These are phyloP conservation scores for Plectrocnemia conspersa DNA, from an alignment of 1,140 invertebrate species.

Conservation along the genomic window DNA sequence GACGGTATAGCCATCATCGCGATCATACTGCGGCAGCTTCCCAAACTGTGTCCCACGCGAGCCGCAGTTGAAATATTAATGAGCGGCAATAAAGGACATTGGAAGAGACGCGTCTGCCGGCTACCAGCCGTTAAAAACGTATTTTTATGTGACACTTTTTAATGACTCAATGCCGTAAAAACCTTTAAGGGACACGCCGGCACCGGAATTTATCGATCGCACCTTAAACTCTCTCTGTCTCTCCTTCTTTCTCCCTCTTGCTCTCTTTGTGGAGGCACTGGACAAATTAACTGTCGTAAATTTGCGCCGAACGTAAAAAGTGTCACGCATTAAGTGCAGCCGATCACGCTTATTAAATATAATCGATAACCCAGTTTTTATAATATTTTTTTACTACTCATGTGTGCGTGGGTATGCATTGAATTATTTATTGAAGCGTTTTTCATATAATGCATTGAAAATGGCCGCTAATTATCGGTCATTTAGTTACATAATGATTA, in stretches of 20 bases:
- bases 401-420: too few species aligned
- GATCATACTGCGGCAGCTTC: not conserved
- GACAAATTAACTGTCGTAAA: not conserved
- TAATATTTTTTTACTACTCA: too few species aligned
- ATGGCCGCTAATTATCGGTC: too few species aligned
- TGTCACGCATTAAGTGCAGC: too few species aligned
- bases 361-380: too few species aligned
- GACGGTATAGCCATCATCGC: not conserved
- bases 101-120: not conserved
- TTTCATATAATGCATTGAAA: too few species aligned
- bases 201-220: not conserved
- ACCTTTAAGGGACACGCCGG: not conserved
- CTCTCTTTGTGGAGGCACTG: not conserved
- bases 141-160: slow-evolving; percentile 29
- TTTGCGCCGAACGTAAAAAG: not conserved
- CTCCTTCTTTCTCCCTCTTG: not conserved
- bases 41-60: not conserved
- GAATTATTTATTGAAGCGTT: too few species aligned
- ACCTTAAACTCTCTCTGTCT: not conserved
- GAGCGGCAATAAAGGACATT: slow-evolving; percentile 4
- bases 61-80: slow-evolving; percentile 7
- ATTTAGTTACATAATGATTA: too few species aligned
- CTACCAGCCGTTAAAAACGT: slow-evolving; percentile 22
- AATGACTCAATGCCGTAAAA: slow-evolving; percentile 28
- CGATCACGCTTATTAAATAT: too few species aligned